Evolutionary conservation across 2,797 vertebrate species (phyloP).

Genomic region (Paedocypris micromegethes): DNA sequence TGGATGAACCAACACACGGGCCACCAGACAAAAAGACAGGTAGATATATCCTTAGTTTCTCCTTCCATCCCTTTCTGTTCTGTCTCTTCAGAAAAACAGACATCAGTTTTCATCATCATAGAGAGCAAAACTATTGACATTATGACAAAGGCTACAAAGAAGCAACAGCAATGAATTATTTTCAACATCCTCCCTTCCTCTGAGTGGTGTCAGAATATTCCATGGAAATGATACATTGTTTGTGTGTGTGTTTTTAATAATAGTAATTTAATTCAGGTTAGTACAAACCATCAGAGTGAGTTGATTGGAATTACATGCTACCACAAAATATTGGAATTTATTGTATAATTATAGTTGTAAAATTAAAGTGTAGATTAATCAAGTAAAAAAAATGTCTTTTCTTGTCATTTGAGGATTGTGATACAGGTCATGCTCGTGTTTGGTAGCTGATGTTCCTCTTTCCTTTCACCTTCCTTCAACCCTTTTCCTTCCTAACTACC

Average conservation of each 20-base stretch:
- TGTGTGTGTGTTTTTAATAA: neutral
- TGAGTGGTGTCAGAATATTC: slow-evolving; percentile 25
- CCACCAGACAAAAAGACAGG: too few species aligned
- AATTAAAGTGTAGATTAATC: too few species aligned
- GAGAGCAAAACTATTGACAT: slow-evolving; percentile 19
- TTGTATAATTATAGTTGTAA: too few species aligned
- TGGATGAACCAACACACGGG: too few species aligned
- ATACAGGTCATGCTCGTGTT: too few species aligned
- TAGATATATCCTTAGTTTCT: neutral
- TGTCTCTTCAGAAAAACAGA: slow-evolving; percentile 12
- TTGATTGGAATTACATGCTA: too few species aligned
- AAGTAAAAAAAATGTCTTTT: too few species aligned
- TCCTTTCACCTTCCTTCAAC: slow-evolving; percentile 25
- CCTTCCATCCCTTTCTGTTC: neutral
- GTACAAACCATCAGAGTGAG: too few species aligned
- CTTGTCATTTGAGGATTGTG: too few species aligned
- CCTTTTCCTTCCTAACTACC: slow-evolving; percentile 24
- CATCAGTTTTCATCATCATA: slow-evolving; percentile 36
- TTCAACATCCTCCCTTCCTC: slow-evolving; percentile 34
- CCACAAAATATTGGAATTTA: too few species aligned
- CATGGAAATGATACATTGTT: slow-evolving; percentile 9
- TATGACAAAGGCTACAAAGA: slow-evolving; percentile 11
- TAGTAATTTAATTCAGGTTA: too few species aligned
- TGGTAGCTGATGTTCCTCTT: slow-evolving; percentile 1
- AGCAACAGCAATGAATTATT: slow-evolving; percentile 14